A percentile compares a stretch with the other conserved stretches of the same genome.
Evolutionary conservation across 2,888 invertebrate genomes (phyloP).

Genomic region (Drosophila glabriapex): DNA sequence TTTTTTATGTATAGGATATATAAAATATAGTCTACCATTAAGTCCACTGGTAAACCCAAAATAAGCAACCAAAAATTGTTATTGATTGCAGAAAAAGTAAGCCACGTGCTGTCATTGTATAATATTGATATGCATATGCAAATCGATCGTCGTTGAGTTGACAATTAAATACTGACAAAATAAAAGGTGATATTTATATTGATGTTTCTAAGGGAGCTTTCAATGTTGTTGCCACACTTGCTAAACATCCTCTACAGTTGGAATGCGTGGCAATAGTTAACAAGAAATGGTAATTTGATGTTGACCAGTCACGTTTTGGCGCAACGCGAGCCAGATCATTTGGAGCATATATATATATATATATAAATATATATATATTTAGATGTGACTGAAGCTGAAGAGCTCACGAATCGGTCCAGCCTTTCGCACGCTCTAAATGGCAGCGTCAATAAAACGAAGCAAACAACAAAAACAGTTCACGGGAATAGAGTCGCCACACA

Average conservation of each 20-base stretch:
- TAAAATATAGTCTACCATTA: constrained; percentile 5
- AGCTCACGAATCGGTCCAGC: constrained; percentile 35
- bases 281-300: constrained; percentile 20
- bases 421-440: constrained; percentile 68
- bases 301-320: constrained; percentile 61
- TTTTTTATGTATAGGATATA: background rate
- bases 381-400: constrained; percentile 9
- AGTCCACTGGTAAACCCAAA: constrained; percentile 4
- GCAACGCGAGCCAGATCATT: constrained; percentile 60
- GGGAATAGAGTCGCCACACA: constrained; percentile 43
- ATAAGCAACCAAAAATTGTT: constrained; percentile 31
- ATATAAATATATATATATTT: constrained; percentile 2
- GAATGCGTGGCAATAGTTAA: constrained; percentile 9
- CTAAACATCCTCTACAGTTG: constrained; percentile 11
- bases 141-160: constrained; percentile 17
- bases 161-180: constrained; percentile 28
- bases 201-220: constrained; percentile 16
- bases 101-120: constrained; percentile 52
- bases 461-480: constrained; percentile 29
- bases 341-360: constrained; percentile 6
- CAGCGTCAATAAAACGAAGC: constrained; percentile 45
- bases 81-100: constrained; percentile 56
- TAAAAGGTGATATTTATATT: background rate
- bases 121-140: constrained; percentile 17
- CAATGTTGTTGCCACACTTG: constrained; percentile 24